Evolutionary conservation across 2,797 vertebrate species (phyloP), one percentile per base, ranked within the genome.

Genomic region (Delichon dasypus): DNA sequence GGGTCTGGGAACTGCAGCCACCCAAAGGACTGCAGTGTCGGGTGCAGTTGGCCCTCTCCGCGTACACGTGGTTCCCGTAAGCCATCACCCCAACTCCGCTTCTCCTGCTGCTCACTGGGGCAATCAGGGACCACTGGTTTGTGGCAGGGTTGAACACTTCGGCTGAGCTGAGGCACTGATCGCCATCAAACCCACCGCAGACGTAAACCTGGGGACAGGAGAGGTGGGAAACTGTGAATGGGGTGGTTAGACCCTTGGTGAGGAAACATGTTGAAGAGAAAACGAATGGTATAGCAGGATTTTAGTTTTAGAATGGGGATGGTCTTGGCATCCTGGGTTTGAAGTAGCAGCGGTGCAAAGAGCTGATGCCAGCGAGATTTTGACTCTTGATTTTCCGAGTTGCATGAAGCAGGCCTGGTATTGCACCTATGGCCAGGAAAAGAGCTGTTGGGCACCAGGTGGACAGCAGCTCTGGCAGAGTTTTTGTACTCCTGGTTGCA

Each of bases 111-210:
- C 94, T 96, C 98, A 98, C 98, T 5, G 98, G 97, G 27, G 98
- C 94, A 15, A 98, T 98, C 40, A 97, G 79, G 30, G 95, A 98
- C 98, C 98, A 98, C 79, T 98, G 98, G n/a, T 97, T 97, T 10
- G 97, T 97, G 61, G 94, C 94, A 15, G 97, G 87, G 11, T 95
- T 90, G 22, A 98, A 98, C 29, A 91, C 94, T 83, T 98, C 98
- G 5, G 98, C 98, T 51, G 98, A 98, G 76, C 95, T 97, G 40
- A 98, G 94, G 94, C 97, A 98, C 40, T 98, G 97, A 1, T 96
- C 96, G 3, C 98, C 98, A 2, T 98, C 98, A 94, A 98, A 98
- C 42, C 98, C 98, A 40, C 98, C 98, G 16, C 98, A 98, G 62
- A 98, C 98, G 42, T 98, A 98, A 66, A 98, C 97, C 98, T 98